phyloP scores from a whole-genome alignment of 1,140 invertebrate species.

The Arctopsyche grandis region DNA sequence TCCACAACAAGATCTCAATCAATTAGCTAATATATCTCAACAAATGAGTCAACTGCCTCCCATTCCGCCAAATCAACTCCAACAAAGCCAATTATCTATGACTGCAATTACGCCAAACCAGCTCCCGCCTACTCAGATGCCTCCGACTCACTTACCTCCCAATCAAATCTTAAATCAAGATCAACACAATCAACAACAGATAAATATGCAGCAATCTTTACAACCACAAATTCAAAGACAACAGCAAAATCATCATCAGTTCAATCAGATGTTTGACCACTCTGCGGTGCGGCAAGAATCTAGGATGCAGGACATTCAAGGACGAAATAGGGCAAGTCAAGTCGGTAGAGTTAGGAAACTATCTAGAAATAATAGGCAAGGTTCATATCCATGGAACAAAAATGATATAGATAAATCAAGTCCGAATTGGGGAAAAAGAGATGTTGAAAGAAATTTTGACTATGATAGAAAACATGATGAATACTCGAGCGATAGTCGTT shows the following conservation, averaged over 20 bases:
- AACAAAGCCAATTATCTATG: neutral
- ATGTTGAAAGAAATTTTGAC: conserved; percentile 43
- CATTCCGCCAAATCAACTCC: conserved; percentile 34
- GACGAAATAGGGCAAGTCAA: conserved; percentile 37
- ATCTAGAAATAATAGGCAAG: conserved; percentile 29
- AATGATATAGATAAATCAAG: conserved; percentile 46
- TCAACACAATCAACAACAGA: conserved; percentile 30
- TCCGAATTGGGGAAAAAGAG: conserved; percentile 43
- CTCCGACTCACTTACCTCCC: conserved; percentile 14
- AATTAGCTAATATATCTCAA: conserved; percentile 10
- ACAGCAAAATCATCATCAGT: conserved; percentile 22
- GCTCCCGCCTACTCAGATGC: conserved; percentile 11
- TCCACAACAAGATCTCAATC: conserved; percentile 22
- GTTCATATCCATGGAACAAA: conserved; percentile 50
- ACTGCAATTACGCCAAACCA: conserved; percentile 21
- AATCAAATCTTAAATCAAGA: conserved; percentile 44
- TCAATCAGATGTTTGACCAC: conserved; percentile 38
- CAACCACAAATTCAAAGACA: conserved; percentile 10
- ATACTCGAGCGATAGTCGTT: conserved; percentile 30
- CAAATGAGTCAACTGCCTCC: conserved; percentile 43
- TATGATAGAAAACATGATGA: conserved; percentile 50
- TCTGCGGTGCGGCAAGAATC: conserved; percentile 23
- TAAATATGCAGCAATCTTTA: conserved; percentile 37
- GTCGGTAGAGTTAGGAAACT: conserved; percentile 43
- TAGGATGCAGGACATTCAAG: conserved; percentile 41